phyloP scores from a whole-genome alignment of 2,797 vertebrate genomes.

The Poeciliopsis gracilis region DNA sequence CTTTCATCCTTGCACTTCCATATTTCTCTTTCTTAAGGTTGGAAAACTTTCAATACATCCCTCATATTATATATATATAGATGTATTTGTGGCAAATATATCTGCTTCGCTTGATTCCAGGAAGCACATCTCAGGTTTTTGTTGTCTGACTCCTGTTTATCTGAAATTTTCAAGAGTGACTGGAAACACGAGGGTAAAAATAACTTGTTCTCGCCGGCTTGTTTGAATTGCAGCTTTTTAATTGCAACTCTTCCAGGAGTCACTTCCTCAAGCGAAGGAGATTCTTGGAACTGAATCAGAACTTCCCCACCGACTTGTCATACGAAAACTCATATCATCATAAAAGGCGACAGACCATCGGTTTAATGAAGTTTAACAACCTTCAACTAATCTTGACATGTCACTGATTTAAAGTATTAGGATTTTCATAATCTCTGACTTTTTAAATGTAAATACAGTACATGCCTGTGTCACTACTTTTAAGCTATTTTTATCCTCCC shows the following conservation, averaged over 20 bases:
- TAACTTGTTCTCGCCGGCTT: slow-evolving; percentile 14
- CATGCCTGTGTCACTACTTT: slow-evolving; percentile 17
- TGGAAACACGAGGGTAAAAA: slow-evolving; percentile 34
- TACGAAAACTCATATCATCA: slow-evolving; percentile 9
- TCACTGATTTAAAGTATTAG: slow-evolving; percentile 26
- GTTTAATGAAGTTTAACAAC: slow-evolving; percentile 34
- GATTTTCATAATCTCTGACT: slow-evolving; percentile 49
- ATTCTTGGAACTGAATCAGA: neutral
- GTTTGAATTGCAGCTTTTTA: slow-evolving; percentile 4
- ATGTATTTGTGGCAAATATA: slow-evolving; percentile 16
- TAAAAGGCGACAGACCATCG: neutral
- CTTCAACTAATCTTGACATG: slow-evolving; percentile 2
- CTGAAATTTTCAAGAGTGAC: neutral
- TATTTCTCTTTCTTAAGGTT: slow-evolving; percentile 24
- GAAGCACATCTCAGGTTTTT: slow-evolving; percentile 18
- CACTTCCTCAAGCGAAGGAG: neutral
- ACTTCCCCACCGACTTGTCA: neutral
- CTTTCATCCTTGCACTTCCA: slow-evolving; percentile 47
- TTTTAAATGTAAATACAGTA: slow-evolving; percentile 43
- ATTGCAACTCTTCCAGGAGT: neutral
- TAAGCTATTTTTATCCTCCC: slow-evolving; percentile 16
- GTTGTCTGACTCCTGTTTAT: slow-evolving; percentile 18
- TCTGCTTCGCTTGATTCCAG: slow-evolving; percentile 27
- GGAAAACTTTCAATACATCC: slow-evolving; percentile 42
- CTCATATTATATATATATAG: slow-evolving; percentile 42